A percentile compares a stretch with the other conserved stretches of the same genome.
phyloP scores from a whole-genome alignment of 1,140 invertebrate genomes.

The Drosophila virilis region DNA sequence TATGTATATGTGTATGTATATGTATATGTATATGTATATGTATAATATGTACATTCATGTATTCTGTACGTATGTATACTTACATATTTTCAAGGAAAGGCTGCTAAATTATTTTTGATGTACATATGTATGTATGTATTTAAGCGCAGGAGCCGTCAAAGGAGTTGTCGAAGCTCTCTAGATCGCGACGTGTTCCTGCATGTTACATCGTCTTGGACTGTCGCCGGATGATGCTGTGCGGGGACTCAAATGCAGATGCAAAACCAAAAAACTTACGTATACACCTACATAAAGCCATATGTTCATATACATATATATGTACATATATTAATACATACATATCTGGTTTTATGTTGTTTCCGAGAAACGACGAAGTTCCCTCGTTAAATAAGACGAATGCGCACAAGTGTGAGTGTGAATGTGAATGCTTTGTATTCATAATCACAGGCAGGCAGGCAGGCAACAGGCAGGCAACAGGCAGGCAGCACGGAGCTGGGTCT shows the following conservation, averaged over 20 bases:
- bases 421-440: slow-evolving; percentile 29
- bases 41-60: too few species aligned
- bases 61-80: background rate
- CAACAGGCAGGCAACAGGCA: slow-evolving; percentile 12
- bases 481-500: slow-evolving; percentile 3
- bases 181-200: slow-evolving; percentile 25
- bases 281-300: slow-evolving; percentile 8
- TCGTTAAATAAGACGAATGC: slow-evolving; percentile 64
- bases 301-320: background rate
- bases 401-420: slow-evolving; percentile 25
- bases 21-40: background rate
- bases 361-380: slow-evolving; percentile 61
- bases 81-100: background rate
- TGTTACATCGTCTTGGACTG: slow-evolving; percentile 26
- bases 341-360: slow-evolving; percentile 70
- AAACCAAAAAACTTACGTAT: slow-evolving; percentile 14
- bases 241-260: slow-evolving; percentile 28
- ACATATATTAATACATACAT: slow-evolving; percentile 13
- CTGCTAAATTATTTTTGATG: background rate
- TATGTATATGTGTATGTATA: background rate
- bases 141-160: background rate
- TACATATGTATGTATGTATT: slow-evolving; percentile 5
- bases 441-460: slow-evolving; percentile 6
- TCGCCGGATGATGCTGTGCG: slow-evolving; percentile 24
- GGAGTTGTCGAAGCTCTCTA: slow-evolving; percentile 7